A percentile compares a stretch with the other conserved stretches of the same genome.
phyloP scores from a whole-genome alignment of 2,797 vertebrate genomes.

The Cirrhinus mrigala region DNA sequence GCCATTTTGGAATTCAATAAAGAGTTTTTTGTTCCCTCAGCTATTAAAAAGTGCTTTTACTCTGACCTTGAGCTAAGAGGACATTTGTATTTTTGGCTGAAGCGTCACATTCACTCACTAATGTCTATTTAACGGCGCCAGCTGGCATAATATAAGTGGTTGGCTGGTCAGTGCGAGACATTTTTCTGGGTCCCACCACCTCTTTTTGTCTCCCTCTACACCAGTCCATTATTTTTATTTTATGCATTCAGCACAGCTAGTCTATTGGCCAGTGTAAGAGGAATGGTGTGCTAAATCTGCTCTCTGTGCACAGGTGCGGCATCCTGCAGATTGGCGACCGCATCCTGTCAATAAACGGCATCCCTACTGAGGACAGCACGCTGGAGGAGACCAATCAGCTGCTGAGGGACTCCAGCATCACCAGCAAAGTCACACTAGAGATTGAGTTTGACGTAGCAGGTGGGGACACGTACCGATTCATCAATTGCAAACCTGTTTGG shows the following conservation, averaged over 20 bases:
- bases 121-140: constrained; percentile 33
- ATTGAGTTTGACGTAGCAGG: constrained; percentile 99
- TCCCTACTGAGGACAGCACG: constrained; percentile 96
- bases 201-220: background rate
- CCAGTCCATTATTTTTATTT: constrained; percentile 26
- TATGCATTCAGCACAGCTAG: constrained; percentile 3
- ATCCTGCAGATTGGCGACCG: constrained; percentile 97
- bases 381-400: constrained; percentile 98
- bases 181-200: background rate
- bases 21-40: background rate
- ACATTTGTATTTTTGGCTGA: constrained; percentile 27
- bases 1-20: background rate
- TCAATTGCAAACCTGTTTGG: constrained; percentile 16
- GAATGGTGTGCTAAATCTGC: constrained; percentile 22
- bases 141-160: constrained; percentile 19
- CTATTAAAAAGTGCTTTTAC: constrained; percentile 37
- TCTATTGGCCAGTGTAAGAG: background rate
- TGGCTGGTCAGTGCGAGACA: background rate
- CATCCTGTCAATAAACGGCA: constrained; percentile 94
- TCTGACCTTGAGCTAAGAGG: constrained; percentile 22
- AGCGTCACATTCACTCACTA: constrained; percentile 37
- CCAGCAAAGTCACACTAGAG: constrained; percentile 94
- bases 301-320: constrained; percentile 85
- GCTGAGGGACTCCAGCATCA: constrained; percentile 94
- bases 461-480: constrained; percentile 65